Evolutionary conservation across 2,113 vertebrate genomes (phyloP).

Genomic region (Chloropsis hardwickii): DNA sequence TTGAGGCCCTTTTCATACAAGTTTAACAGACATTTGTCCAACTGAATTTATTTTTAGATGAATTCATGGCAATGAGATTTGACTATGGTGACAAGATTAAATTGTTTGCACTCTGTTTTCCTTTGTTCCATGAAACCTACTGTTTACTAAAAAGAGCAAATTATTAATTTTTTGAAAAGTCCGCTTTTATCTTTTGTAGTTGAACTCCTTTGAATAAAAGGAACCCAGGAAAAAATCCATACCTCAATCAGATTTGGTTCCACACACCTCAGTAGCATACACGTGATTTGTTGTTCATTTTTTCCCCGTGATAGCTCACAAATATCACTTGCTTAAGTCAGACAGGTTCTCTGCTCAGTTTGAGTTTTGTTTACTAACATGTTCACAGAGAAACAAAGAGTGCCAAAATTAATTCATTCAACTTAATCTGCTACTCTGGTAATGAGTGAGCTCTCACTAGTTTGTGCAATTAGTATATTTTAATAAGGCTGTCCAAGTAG

Average conservation of each 20-base stretch:
- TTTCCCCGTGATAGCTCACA: not conserved
- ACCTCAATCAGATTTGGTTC: not conserved
- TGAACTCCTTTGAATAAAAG: not conserved
- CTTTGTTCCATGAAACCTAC: not conserved
- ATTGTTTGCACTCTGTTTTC: not conserved
- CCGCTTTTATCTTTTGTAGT: not conserved
- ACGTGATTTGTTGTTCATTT: not conserved
- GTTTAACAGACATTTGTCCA: not conserved
- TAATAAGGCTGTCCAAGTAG: not conserved
- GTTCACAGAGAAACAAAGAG: conserved; percentile 12
- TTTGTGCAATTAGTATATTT: conserved; percentile 15
- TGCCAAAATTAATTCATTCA: conserved; percentile 37
- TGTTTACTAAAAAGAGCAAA: not conserved
- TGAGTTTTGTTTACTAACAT: not conserved
- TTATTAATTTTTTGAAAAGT: not conserved
- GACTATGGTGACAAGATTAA: not conserved
- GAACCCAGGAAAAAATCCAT: not conserved
- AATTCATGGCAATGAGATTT: not conserved
- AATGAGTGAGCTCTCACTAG: not conserved
- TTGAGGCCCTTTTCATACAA: not conserved
- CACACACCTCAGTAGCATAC: not conserved
- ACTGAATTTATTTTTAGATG: not conserved
- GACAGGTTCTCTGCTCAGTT: not conserved
- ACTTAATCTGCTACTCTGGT: conserved; percentile 34
- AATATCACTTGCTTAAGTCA: not conserved